Percentiles rank a stretch among this genome's conserved stretches.
Evolutionary conservation across 2,113 vertebrate genomes (phyloP).

Genomic region (Psilopogon haemacephalus): DNA sequence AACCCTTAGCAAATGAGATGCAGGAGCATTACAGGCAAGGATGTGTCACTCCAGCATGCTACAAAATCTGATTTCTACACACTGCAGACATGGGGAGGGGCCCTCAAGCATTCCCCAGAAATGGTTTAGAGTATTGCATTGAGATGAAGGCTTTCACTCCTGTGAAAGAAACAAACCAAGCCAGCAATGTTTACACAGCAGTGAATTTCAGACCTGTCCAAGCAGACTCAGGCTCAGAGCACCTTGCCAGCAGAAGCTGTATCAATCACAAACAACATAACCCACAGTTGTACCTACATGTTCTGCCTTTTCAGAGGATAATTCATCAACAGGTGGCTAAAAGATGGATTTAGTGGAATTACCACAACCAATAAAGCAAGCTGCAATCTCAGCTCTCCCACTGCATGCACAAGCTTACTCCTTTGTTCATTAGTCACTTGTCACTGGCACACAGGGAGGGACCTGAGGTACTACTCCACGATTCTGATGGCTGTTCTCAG

Average conservation of each 20-base stretch:
- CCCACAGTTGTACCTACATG: neutral
- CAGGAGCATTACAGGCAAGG: neutral
- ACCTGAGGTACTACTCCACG: neutral
- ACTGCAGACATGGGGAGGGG: neutral
- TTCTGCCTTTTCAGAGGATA: neutral
- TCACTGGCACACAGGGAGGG: fast-evolving
- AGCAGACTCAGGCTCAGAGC: neutral
- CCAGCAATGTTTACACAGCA: neutral
- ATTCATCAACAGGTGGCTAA: conserved; percentile 36
- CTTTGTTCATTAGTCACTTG: neutral
- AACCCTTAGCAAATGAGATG: conserved; percentile 4
- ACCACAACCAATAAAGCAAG: neutral
- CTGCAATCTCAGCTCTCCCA: neutral
- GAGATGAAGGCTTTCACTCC: neutral
- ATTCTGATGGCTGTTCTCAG: neutral
- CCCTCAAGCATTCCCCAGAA: neutral
- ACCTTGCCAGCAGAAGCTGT: neutral
- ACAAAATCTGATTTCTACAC: neutral
- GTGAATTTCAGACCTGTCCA: neutral
- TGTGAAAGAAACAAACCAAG: neutral
- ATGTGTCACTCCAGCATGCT: neutral
- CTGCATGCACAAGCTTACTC: neutral
- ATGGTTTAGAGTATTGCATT: neutral
- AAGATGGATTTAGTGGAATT: neutral
- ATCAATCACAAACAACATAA: neutral